Evolutionary conservation across 2,888 invertebrate species (phyloP), one percentile per base, ranked within the genome.

Genomic region (Anthrax anthrax): DNA sequence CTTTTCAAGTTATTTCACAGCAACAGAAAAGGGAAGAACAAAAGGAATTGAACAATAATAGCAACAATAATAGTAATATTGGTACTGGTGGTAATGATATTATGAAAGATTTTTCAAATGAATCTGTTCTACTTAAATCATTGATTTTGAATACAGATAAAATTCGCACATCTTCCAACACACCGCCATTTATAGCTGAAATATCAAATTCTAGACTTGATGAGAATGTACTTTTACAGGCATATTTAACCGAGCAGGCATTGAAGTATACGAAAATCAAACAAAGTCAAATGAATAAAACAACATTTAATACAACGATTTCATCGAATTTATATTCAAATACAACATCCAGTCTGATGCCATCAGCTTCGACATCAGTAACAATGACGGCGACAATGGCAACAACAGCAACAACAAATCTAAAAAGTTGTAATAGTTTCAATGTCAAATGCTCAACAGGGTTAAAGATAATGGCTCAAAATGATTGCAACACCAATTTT

Each of bases 211-310:
- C 41, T 12, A 32, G 47, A 70, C 56, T 70, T 18, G 70, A 72
- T 47, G 77, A 80, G 36, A 79, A 79, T 52, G 75, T 77, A 8
- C 76, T 82, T 72, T 65, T 83, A 44, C 81, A 82, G 53, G 80
- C 79, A 1, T 84, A 84, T 63, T 71, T 83, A 43, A 81, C 81
- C 2, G 83, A 83, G 59, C 72, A 80, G 58, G 81, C 83, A 16
- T 67, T 83, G 42, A 73, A 78, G 59, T 80, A 82, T 59, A 74
- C 78, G 37, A 78, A 77, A 63, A 79, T 82, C 49, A 84, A 83
- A 62, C 81, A 81, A 60, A 77, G 77, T 52, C 78, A 79, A 60
- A 60, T 63, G 47, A 61, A 56, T 47, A 60, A 41, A 23, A 23
- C n/a, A n/a, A n/a, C n/a, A n/a, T n/a, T n/a, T n/a, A n/a, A n/a